These are phyloP conservation scores for Sebastes taczanowskii DNA, from an alignment of 2,797 vertebrate species.

Conservation along the genomic window DNA sequence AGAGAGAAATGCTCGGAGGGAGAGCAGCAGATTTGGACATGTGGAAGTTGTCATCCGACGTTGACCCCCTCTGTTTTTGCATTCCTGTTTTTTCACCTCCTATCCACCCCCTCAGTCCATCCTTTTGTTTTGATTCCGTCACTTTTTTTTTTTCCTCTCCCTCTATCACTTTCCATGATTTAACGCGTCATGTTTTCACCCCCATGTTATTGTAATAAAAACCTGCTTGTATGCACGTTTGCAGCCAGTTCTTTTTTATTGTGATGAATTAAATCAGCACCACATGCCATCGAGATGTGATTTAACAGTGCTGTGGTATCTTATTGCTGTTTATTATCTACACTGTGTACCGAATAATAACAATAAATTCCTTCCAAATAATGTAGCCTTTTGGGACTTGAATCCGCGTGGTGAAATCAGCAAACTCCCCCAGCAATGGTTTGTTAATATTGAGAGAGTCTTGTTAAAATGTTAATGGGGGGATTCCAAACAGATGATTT, in stretches of 20 bases:
- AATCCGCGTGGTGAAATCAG: constrained; percentile 62
- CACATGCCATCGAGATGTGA: constrained; percentile 73
- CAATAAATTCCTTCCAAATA: constrained; percentile 82
- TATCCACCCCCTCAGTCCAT: constrained; percentile 53
- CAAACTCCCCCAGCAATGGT: constrained; percentile 63
- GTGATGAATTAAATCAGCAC: constrained; percentile 77
- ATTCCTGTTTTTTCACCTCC: constrained; percentile 40
- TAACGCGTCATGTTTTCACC: constrained; percentile 63
- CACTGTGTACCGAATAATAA: constrained; percentile 74
- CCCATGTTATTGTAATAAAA: constrained; percentile 70
- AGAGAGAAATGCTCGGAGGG: constrained; percentile 79
- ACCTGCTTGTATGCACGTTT: constrained; percentile 63
- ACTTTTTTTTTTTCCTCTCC: constrained; percentile 43
- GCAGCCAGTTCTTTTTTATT: constrained; percentile 66
- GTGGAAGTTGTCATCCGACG: constrained; percentile 83
- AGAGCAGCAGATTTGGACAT: constrained; percentile 74
- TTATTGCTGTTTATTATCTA: constrained; percentile 77
- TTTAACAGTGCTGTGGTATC: constrained; percentile 70
- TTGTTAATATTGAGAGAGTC: constrained; percentile 76
- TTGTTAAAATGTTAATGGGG: constrained; percentile 78
- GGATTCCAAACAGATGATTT: constrained; percentile 77
- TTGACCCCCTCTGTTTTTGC: constrained; percentile 78
- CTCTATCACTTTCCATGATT: constrained; percentile 70
- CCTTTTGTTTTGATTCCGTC: constrained; percentile 8
- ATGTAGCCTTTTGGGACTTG: constrained; percentile 68